Percentiles rank a stretch among this genome's conserved stretches.
Conservation (phyloP, 2,888 invertebrate genomes). For the Branchinecta sandiegonensis region DNA sequence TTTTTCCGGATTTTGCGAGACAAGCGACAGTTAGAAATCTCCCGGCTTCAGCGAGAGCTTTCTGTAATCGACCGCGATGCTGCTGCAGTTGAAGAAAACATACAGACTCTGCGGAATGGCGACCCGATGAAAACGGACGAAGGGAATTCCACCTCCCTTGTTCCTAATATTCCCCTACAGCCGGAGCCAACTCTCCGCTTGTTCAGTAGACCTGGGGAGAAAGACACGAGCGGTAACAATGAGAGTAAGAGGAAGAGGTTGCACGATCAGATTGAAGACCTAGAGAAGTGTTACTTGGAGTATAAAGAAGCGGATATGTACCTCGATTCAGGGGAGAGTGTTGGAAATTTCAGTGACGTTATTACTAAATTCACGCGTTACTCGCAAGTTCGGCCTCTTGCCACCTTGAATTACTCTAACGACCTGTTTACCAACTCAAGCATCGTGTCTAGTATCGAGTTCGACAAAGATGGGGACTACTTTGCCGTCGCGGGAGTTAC, state of each 20-base stretch:
- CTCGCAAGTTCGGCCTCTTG: constrained; percentile 58
- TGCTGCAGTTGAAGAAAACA: constrained; percentile 51
- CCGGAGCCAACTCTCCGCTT: background rate
- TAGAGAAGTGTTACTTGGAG: constrained; percentile 70
- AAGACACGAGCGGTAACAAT: constrained; percentile 44
- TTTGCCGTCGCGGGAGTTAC: constrained; percentile 93
- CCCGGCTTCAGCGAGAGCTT: constrained; percentile 53
- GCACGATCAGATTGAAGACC: constrained; percentile 74
- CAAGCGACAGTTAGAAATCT: constrained; percentile 52
- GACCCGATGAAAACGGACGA: constrained; percentile 37
- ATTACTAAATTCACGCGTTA: constrained; percentile 68
- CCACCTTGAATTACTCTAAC: constrained; percentile 74
- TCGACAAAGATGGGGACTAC: constrained; percentile 87
- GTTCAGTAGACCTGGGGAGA: constrained; percentile 19
- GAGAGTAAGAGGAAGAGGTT: constrained; percentile 50
- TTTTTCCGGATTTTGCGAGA: constrained; percentile 61
- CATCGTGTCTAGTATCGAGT: constrained; percentile 81
- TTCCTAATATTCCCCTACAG: background rate
- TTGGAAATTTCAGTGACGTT: constrained; percentile 53
- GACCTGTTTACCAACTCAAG: constrained; percentile 75
- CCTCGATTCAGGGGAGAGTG: constrained; percentile 38
- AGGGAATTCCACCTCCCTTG: background rate
- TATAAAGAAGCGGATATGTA: constrained; percentile 56
- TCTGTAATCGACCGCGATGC: constrained; percentile 58
- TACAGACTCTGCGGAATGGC: constrained; percentile 32